A percentile compares a stretch with the other conserved stretches of the same genome.
phyloP scores from a whole-genome alignment of 2,797 vertebrate species.

The Atherinosoma microstoma region DNA sequence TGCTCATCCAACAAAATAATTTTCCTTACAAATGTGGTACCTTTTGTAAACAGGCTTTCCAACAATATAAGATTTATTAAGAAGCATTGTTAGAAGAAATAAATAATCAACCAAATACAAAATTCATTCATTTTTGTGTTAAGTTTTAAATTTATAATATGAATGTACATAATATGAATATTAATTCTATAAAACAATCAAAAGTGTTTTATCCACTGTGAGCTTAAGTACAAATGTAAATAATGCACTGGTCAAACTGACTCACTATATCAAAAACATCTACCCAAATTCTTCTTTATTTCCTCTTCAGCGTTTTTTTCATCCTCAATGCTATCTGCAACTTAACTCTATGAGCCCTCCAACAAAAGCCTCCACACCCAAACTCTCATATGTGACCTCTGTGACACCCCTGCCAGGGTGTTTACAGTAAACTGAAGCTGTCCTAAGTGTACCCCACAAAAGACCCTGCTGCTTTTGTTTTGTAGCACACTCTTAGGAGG shows the following conservation, averaged over 20 bases:
- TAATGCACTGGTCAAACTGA: not conserved
- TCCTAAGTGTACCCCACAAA: constrained; percentile 67
- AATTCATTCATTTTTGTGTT: too few species aligned
- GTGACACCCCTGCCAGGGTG: constrained; percentile 64
- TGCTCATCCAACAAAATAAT: too few species aligned
- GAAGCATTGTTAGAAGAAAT: too few species aligned
- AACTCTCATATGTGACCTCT: constrained; percentile 69
- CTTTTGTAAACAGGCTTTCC: too few species aligned
- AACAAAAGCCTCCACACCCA: constrained; percentile 56
- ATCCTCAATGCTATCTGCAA: constrained; percentile 36
- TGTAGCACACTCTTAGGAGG: constrained; percentile 61
- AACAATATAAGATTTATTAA: too few species aligned
- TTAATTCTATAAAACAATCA: too few species aligned
- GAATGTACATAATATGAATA: too few species aligned
- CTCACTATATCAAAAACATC: not conserved
- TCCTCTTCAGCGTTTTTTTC: constrained; percentile 3
- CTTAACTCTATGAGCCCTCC: constrained; percentile 42
- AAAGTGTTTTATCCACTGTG: too few species aligned
- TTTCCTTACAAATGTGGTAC: too few species aligned
- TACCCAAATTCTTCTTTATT: not conserved
- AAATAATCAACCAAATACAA: too few species aligned
- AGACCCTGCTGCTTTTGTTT: constrained; percentile 68
- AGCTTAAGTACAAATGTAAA: too few species aligned
- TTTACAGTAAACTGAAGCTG: constrained; percentile 77
- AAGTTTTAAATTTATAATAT: too few species aligned